Conservation (phyloP, 2,797 vertebrate genomes). For the Urophycis tenuis region DNA sequence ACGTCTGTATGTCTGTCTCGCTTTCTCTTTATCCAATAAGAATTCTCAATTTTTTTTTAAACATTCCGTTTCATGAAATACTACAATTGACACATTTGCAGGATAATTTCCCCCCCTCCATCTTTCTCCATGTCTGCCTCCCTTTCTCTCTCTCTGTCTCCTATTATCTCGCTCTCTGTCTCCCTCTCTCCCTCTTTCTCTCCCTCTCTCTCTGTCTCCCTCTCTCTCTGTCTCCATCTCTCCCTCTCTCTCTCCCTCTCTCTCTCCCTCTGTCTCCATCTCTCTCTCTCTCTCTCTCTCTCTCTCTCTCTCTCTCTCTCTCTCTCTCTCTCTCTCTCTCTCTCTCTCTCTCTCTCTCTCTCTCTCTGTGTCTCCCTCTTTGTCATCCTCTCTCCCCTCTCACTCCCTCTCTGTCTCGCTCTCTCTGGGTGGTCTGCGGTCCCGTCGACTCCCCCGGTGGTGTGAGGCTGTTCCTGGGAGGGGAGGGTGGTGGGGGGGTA, state of each 20-base stretch:
- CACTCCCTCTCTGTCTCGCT: slow-evolving; percentile 45
- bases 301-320: not conserved
- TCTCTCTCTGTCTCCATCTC: not conserved
- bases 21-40: not conserved
- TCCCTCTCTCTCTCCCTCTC: not conserved
- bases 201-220: not conserved
- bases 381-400: slow-evolving; percentile 24
- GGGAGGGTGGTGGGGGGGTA: slow-evolving; percentile 53
- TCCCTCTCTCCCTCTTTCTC: slow-evolving; percentile 2
- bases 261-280: not conserved
- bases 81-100: not conserved
- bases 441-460: slow-evolving; percentile 60
- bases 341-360: slow-evolving; percentile 9
- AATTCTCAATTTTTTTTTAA: not conserved
- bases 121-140: not conserved
- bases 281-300: not conserved
- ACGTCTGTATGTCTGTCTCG: not conserved
- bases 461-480: slow-evolving; percentile 53
- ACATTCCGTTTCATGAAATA: not conserved
- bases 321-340: not conserved
- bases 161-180: not conserved
- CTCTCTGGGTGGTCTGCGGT: slow-evolving; percentile 74
- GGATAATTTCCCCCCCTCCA: not conserved
- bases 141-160: not conserved
- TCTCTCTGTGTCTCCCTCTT: slow-evolving; percentile 19